phyloP scores from a whole-genome alignment of 2,797 vertebrate species.

The Anas bahamensis region DNA sequence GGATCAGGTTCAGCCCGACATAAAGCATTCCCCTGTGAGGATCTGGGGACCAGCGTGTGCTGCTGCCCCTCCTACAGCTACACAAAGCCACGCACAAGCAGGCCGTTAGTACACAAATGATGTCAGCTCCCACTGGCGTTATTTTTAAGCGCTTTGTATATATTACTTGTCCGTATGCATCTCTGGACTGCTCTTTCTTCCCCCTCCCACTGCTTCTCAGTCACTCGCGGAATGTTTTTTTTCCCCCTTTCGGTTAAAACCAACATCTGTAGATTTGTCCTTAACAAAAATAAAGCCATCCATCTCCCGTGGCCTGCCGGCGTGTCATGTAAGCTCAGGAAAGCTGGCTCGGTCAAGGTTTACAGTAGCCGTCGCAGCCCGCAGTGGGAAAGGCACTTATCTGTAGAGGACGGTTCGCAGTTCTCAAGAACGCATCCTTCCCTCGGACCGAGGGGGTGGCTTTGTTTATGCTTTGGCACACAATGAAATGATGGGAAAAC shows the following conservation, averaged over 20 bases:
- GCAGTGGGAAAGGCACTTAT: conserved; percentile 76
- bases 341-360: conserved; percentile 66
- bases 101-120: not conserved
- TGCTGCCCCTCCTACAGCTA: fast-evolving
- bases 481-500: conserved; percentile 82
- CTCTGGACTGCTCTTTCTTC: conserved; percentile 1
- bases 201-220: not conserved
- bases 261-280: conserved; percentile 71
- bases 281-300: conserved; percentile 75
- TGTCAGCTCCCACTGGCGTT: not conserved
- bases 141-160: conserved; percentile 62
- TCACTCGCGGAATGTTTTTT: not conserved
- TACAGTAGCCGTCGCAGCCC: conserved; percentile 67
- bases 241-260: not conserved
- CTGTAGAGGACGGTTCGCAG: conserved; percentile 47
- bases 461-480: conserved; percentile 85
- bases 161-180: not conserved
- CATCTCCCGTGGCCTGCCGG: conserved; percentile 65
- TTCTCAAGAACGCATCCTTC: conserved; percentile 78
- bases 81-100: not conserved
- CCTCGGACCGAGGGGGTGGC: conserved; percentile 72
- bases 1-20: not conserved
- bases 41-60: not conserved
- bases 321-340: conserved; percentile 69
- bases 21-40: not conserved